phyloP scores from a whole-genome alignment of 92 coral and sea anemone species.

The Phenganax subtilis region DNA sequence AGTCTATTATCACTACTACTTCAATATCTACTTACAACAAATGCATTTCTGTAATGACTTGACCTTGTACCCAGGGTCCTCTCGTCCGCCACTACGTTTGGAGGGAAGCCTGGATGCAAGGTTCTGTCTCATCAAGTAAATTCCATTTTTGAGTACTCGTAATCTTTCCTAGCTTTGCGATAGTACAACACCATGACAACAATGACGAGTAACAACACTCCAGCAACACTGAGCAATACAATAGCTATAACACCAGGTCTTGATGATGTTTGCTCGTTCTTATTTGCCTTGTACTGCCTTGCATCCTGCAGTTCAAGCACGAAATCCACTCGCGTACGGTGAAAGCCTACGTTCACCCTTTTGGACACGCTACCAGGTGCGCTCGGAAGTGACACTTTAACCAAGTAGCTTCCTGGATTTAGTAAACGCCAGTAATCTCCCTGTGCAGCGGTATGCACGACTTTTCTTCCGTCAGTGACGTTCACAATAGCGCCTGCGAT shows the following conservation, averaged over 20 bases:
- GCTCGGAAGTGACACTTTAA: slow-evolving; percentile 18
- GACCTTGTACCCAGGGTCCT: no score
- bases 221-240: slow-evolving; percentile 17
- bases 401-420: slow-evolving; percentile 26
- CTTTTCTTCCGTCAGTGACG: slow-evolving; percentile 14
- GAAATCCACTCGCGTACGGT: slow-evolving; percentile 36
- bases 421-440: slow-evolving; percentile 41
- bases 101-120: neutral
- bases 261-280: neutral
- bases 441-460: slow-evolving; percentile 16
- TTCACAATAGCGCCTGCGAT: slow-evolving; percentile 26
- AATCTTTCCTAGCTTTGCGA: slow-evolving; percentile 15
- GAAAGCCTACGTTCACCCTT: slow-evolving; percentile 51
- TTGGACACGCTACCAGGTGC: slow-evolving; percentile 43
- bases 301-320: slow-evolving; percentile 25
- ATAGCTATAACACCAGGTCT: slow-evolving; percentile 23
- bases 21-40: no score
- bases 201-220: slow-evolving; percentile 13
- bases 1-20: no score
- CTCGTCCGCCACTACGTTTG: neutral
- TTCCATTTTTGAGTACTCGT: slow-evolving; percentile 35
- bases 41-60: no score
- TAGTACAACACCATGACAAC: slow-evolving; percentile 28
- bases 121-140: neutral
- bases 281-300: neutral